A percentile compares a stretch with the other conserved stretches of the same genome.
phyloP scores from a whole-genome alignment of 2,888 invertebrate species.

The Lasioglossum pauxillum region DNA sequence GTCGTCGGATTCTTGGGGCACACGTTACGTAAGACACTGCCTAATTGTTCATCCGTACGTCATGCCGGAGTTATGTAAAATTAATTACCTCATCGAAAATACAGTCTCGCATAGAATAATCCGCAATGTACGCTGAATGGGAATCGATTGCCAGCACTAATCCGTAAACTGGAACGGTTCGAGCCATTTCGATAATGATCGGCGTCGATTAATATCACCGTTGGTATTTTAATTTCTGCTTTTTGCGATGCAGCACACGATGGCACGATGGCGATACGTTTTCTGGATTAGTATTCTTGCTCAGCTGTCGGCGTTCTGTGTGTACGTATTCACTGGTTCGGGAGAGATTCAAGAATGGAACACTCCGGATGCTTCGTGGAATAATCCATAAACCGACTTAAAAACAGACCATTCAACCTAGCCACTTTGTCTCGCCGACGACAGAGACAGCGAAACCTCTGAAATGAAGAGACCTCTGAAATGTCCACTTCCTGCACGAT shows the following conservation, averaged over 20 bases:
- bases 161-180: neutral
- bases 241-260: constrained; percentile 75
- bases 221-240: neutral
- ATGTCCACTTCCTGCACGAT: neutral
- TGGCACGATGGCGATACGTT: constrained; percentile 77
- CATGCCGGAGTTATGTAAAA: neutral
- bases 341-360: constrained; percentile 82
- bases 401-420: neutral
- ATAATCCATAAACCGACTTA: neutral
- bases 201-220: constrained; percentile 2
- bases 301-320: constrained; percentile 74
- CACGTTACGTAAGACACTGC: neutral
- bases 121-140: neutral
- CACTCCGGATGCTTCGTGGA: constrained; percentile 54
- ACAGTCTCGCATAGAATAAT: neutral
- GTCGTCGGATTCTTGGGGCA: neutral
- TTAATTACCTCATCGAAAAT: neutral
- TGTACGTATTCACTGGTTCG: constrained; percentile 77
- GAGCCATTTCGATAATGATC: neutral
- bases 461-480: neutral
- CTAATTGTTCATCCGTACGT: neutral
- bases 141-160: neutral
- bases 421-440: neutral
- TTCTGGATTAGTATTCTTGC: constrained; percentile 78
- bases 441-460: neutral